Percentiles rank a stretch among this genome's conserved stretches.
These are phyloP conservation scores for Odontophorus gujanensis DNA, from an alignment of 2,113 vertebrate genomes.

Conservation along the genomic window DNA sequence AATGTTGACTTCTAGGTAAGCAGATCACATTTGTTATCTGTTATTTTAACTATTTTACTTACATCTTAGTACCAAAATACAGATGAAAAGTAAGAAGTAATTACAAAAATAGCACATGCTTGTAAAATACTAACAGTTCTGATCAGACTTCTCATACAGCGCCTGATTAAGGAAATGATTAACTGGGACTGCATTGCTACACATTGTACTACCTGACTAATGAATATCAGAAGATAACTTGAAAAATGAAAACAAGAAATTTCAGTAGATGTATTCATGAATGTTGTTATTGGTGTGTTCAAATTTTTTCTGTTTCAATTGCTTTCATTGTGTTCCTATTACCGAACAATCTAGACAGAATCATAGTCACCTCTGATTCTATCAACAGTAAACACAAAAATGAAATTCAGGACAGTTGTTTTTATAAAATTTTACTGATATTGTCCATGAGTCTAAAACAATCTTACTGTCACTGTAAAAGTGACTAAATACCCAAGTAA, in stretches of 20 bases:
- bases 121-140: slow-evolving; percentile 15
- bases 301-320: background rate
- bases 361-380: background rate
- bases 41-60: slow-evolving; percentile 50
- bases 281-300: background rate
- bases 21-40: slow-evolving; percentile 7
- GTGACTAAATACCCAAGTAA: background rate
- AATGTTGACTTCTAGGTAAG: slow-evolving; percentile 1
- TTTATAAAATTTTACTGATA: background rate
- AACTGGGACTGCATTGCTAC: background rate
- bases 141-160: background rate
- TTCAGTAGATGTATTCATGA: background rate
- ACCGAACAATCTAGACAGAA: background rate
- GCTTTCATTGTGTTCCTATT: background rate
- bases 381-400: background rate
- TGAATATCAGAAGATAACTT: background rate
- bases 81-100: slow-evolving; percentile 11
- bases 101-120: slow-evolving; percentile 22
- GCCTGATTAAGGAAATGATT: background rate
- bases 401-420: background rate
- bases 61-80: slow-evolving; percentile 3
- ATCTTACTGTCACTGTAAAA: background rate
- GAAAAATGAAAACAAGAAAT: background rate
- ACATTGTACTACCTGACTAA: background rate
- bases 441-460: background rate